phyloP scores from a whole-genome alignment of 2,888 invertebrate species.

The Euzetes globulus region DNA sequence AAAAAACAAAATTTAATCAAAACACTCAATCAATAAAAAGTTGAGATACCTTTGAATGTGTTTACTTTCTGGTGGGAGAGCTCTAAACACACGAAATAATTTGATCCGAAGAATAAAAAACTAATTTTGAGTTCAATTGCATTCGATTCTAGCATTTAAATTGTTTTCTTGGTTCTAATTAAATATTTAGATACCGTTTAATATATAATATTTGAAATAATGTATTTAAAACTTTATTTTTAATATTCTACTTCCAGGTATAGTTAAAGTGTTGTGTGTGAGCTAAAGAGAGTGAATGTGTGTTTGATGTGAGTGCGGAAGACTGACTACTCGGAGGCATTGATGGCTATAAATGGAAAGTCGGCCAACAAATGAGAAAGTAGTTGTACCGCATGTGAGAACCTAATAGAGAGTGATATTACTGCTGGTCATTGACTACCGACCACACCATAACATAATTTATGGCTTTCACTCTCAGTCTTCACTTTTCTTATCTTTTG shows the following conservation, averaged over 20 bases:
- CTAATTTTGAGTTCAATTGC: not conserved
- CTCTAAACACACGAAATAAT: not conserved
- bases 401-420: not conserved
- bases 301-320: constrained; percentile 7
- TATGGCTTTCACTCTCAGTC: constrained; percentile 13
- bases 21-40: not conserved
- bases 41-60: no score
- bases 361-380: constrained; percentile 17
- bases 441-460: constrained; percentile 13
- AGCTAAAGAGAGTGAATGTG: not conserved
- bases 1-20: no score
- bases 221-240: not conserved
- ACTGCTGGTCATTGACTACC: constrained; percentile 11
- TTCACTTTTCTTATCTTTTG: not conserved
- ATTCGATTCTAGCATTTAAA: not conserved
- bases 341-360: constrained; percentile 23
- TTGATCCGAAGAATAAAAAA: not conserved
- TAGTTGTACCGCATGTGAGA: constrained; percentile 3
- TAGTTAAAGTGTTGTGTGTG: not conserved
- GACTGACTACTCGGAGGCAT: constrained; percentile 19
- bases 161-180: not conserved
- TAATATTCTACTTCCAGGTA: constrained; percentile 14
- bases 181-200: not conserved
- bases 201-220: not conserved
- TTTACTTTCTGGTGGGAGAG: not conserved